Evolutionary conservation across 2,113 vertebrate genomes (phyloP), one percentile per base, ranked within the genome.

Genomic region (Nicator chloris): DNA sequence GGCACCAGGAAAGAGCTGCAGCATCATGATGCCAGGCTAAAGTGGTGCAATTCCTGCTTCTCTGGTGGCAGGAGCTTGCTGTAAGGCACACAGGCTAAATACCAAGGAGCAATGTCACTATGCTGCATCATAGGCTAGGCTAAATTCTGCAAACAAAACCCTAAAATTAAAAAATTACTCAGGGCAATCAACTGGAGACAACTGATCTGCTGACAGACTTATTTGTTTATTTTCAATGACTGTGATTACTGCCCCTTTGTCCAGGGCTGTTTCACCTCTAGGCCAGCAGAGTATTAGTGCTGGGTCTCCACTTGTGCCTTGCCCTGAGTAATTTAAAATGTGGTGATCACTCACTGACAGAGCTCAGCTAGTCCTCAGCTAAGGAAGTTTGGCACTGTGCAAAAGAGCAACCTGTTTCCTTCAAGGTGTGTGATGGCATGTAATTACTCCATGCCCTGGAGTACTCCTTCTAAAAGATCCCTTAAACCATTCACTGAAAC

Each of bases 121-220:
- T 17, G n/a, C 75, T 7, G 6, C 77, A 76, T 60, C 88, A 70
- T 11, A 51, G 56, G 33, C 72, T 40, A 51, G 56, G 68, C 14
- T 65, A 82, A 93, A 75, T 3, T 47, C 72, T 54, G 70, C 95
- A 82, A 40, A 78, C 44, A 75, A 91, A 88, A n/a, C 7, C 69
- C 89, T 79, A 60, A 86, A 78, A 93, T 90, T 82, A 91, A 86
- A 44, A 85, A 80, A 39, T 83, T 90, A 88, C 91, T 90, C 75
- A 47, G 53, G 56, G 80, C 65, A 75, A 84, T 78, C 86, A 82
- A 56, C 19, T 64, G 83, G 69, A 93, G 80, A 86, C 1, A 2
- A 59, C 44, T 64, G 69, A 88, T 94, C 72, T 71, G 70, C 93
- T 79, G 86, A 92, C 40, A 89, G 61, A 68, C 73, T 63, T 23